Evolutionary conservation across 2,797 vertebrate genomes (phyloP).

Genomic region (Cyclopterus lumpus): DNA sequence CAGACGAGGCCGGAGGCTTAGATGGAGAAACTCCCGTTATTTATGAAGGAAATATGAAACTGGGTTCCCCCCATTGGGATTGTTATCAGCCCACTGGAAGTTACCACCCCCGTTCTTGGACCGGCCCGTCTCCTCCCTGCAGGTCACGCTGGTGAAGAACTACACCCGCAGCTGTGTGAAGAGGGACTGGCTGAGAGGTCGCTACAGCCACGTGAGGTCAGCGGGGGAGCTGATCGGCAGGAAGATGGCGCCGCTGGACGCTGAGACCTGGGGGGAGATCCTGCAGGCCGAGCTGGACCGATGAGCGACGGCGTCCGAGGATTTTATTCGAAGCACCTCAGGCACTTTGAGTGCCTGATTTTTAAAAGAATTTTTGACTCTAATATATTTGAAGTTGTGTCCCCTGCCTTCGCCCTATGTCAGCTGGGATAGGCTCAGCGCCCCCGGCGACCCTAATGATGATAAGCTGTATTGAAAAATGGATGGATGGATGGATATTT

Average conservation of each 20-base stretch:
- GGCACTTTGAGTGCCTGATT: neutral
- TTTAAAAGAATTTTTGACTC: neutral
- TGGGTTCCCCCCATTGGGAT: too few relatives aligned
- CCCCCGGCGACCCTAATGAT: too few relatives aligned
- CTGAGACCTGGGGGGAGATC: conserved; percentile 92
- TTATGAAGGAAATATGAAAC: too few relatives aligned
- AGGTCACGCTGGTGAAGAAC: conserved; percentile 90
- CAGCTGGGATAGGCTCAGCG: too few relatives aligned
- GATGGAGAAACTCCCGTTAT: too few relatives aligned
- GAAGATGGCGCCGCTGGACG: conserved; percentile 88
- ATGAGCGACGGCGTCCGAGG: conserved; percentile 54
- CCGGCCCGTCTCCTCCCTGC: neutral
- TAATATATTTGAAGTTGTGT: conserved; percentile 44
- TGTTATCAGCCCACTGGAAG: too few relatives aligned
- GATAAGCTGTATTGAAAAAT: too few relatives aligned
- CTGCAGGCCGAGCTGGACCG: conserved; percentile 91
- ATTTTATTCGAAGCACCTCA: neutral
- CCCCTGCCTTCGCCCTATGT: too few relatives aligned
- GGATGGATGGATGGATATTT: too few relatives aligned
- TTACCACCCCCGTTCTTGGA: too few relatives aligned
- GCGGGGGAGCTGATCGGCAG: conserved; percentile 80
- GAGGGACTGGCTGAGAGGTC: conserved; percentile 88
- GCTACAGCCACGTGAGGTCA: conserved; percentile 88
- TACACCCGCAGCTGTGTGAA: conserved; percentile 89
- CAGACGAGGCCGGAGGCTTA: neutral